Conservation (phyloP, 2,888 invertebrate species). For the Amphiduros pacificus region DNA sequence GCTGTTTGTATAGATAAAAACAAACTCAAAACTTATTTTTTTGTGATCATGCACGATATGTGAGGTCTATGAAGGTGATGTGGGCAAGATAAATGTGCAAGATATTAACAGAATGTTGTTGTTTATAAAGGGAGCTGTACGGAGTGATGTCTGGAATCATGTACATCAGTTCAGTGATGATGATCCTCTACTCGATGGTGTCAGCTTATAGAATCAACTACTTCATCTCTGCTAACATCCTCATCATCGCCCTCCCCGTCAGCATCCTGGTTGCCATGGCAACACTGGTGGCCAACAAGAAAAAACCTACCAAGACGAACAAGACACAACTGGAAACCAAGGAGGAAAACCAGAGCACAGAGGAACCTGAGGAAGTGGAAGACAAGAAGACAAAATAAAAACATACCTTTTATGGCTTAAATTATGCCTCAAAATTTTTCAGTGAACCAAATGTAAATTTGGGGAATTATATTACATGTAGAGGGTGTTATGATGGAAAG, state of each 20-base stretch:
- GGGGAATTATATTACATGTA: too few relatives aligned
- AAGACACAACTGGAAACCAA: not conserved
- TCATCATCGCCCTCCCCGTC: constrained; percentile 10
- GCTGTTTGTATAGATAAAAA: not conserved
- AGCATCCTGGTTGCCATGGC: not conserved
- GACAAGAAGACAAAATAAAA: too few relatives aligned
- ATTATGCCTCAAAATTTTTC: too few relatives aligned
- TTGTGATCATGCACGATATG: too few relatives aligned
- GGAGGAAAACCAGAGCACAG: not conserved
- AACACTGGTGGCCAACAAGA: too few relatives aligned
- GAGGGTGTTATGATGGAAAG: too few relatives aligned
- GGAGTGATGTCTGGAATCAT: constrained; percentile 18
- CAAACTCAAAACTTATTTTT: not conserved
- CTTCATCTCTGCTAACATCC: constrained; percentile 23
- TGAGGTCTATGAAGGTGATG: too few relatives aligned
- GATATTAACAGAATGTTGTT: not conserved
- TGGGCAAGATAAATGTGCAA: too few relatives aligned
- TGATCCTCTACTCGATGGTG: constrained; percentile 22
- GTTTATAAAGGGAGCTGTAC: constrained; percentile 16
- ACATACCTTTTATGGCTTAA: too few relatives aligned
- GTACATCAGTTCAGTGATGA: constrained; percentile 23
- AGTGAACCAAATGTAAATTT: too few relatives aligned
- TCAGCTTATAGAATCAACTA: constrained; percentile 24
- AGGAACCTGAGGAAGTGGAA: not conserved
- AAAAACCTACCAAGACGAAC: not conserved